Conservation (phyloP, 2,113 vertebrate species). For the Crocuta crocuta region DNA sequence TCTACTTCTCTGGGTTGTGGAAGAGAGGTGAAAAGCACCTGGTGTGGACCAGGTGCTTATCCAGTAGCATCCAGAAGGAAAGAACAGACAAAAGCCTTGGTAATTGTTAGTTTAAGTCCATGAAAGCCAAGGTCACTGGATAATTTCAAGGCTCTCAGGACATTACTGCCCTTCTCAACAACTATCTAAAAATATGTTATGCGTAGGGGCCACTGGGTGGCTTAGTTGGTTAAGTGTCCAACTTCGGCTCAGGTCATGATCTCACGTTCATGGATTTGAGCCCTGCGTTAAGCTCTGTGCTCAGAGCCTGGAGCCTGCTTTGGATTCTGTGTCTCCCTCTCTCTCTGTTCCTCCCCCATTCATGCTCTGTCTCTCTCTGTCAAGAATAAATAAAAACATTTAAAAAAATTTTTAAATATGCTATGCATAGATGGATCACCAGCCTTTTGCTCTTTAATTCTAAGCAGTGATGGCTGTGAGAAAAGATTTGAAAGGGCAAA, state of each 20-base stretch:
- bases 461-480: not conserved
- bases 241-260: too few relatives aligned
- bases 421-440: not conserved
- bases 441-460: not conserved
- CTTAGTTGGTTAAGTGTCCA: too few relatives aligned
- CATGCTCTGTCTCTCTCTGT: too few relatives aligned
- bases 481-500: not conserved
- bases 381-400: too few relatives aligned
- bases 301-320: too few relatives aligned
- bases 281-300: too few relatives aligned
- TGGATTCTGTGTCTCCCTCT: too few relatives aligned
- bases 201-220: not conserved
- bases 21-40: not conserved
- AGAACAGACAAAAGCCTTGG: not conserved
- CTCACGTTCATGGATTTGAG: too few relatives aligned
- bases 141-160: not conserved
- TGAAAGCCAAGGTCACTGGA: not conserved
- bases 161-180: not conserved
- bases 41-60: accelerated
- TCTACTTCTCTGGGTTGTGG: not conserved
- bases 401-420: not conserved
- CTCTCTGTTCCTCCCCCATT: too few relatives aligned
- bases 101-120: accelerated
- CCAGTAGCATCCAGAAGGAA: accelerated
- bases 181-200: not conserved